Conservation (phyloP, 2,797 vertebrate species). For the Pteropus rufus region DNA sequence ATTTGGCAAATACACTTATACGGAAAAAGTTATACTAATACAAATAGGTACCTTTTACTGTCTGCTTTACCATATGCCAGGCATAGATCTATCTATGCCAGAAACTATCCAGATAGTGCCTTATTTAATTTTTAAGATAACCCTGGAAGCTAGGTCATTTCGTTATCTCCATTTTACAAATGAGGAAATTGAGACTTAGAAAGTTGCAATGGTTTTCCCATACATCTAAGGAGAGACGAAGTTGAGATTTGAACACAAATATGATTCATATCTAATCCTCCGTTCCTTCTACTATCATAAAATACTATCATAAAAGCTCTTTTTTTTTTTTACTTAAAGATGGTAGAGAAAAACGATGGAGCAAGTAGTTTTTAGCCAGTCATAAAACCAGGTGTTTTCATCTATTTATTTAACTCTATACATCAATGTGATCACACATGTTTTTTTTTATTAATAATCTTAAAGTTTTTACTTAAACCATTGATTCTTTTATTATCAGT, state of each 20-base stretch:
- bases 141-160: neutral
- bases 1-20: neutral
- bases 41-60: neutral
- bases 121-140: neutral
- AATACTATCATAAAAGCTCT: neutral
- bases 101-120: neutral
- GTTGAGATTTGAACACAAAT: neutral
- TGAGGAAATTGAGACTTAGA: neutral
- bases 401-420: neutral
- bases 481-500: neutral
- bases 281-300: neutral
- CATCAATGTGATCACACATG: neutral
- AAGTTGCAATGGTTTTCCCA: neutral
- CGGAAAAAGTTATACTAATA: neutral
- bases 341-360: neutral
- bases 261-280: neutral
- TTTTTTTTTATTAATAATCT: slow-evolving; percentile 2
- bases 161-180: neutral
- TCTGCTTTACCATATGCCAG: neutral
- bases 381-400: neutral
- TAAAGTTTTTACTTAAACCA: neutral
- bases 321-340: neutral
- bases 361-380: neutral
- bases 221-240: neutral
- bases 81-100: neutral